A percentile compares a stretch with the other conserved stretches of the same genome.
Evolutionary conservation across 2,113 vertebrate genomes (phyloP).

Genomic region (Agelaius tricolor): DNA sequence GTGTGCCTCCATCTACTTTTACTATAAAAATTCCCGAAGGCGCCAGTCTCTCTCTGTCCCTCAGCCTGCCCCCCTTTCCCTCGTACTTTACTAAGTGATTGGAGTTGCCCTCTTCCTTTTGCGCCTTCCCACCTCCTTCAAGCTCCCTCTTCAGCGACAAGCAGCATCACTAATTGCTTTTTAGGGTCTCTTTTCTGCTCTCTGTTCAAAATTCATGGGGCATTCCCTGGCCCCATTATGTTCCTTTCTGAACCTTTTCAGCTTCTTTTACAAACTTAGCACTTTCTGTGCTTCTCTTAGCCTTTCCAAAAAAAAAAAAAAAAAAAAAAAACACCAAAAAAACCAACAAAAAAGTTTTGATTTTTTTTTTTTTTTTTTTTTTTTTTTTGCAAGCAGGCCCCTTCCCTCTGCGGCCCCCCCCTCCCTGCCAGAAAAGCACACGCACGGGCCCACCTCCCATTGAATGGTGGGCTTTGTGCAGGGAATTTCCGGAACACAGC

Average conservation of each 20-base stretch:
- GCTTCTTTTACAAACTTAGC: conserved; percentile 76
- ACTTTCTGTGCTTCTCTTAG: conserved; percentile 73
- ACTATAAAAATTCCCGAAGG: conserved; percentile 3
- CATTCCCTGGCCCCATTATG: conserved; percentile 78
- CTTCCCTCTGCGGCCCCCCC: conserved; percentile 49
- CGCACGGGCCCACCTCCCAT: conserved; percentile 76
- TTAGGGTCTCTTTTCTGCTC: conserved; percentile 78
- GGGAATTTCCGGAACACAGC: conserved; percentile 86
- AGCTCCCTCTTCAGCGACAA: conserved; percentile 75
- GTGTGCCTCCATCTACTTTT: conserved; percentile 16
- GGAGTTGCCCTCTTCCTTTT: conserved; percentile 45
- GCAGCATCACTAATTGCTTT: conserved; percentile 86
- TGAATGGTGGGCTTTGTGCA: conserved; percentile 80
- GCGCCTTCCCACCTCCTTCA: conserved; percentile 43
- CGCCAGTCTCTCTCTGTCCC: neutral
- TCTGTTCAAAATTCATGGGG: conserved; percentile 84
- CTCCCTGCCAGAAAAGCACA: conserved; percentile 76
- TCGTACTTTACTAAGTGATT: conserved; percentile 55
- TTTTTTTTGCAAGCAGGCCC: conserved; percentile 44
- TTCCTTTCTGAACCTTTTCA: conserved; percentile 82
- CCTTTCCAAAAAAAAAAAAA: conserved; percentile 58
- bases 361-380: conserved; percentile 20
- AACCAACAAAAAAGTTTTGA: neutral
- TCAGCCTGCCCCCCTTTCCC: neutral
- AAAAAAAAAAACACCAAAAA: conserved; percentile 10